Percentiles rank a stretch among this genome's conserved stretches.
Evolutionary conservation across 2,797 vertebrate species (phyloP).

Genomic region (Ctenopoma kingsleyae): DNA sequence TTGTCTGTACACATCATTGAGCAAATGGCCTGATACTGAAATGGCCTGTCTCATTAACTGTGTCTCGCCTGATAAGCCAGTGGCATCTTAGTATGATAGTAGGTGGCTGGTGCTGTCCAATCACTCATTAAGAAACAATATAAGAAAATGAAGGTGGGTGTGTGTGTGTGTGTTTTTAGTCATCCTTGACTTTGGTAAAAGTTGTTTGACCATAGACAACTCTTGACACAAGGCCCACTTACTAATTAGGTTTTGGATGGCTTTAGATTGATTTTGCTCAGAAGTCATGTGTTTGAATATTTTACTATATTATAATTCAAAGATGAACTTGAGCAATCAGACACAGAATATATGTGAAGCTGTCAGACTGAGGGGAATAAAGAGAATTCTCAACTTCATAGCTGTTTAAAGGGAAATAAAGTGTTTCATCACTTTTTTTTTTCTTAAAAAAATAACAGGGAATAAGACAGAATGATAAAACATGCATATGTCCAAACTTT

Average conservation of each 20-base stretch:
- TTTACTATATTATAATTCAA: neutral
- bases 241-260: neutral
- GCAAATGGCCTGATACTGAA: slow-evolving; percentile 49
- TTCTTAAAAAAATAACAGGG: neutral
- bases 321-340: neutral
- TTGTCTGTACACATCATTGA: slow-evolving; percentile 45
- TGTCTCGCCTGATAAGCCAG: slow-evolving; percentile 47
- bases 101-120: slow-evolving; percentile 15
- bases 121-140: slow-evolving; percentile 30
- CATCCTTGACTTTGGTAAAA: slow-evolving; percentile 1
- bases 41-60: slow-evolving; percentile 45
- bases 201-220: neutral
- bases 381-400: neutral
- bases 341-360: neutral
- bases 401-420: neutral
- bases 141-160: neutral
- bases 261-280: neutral
- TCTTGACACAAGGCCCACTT: neutral
- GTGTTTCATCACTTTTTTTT: neutral
- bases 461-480: no score
- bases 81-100: slow-evolving; percentile 25
- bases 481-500: no score
- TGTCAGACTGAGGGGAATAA: neutral
- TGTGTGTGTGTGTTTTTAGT: neutral
- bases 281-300: neutral